phyloP scores from a whole-genome alignment of 2,113 vertebrate species.

The Chinchilla lanigera region DNA sequence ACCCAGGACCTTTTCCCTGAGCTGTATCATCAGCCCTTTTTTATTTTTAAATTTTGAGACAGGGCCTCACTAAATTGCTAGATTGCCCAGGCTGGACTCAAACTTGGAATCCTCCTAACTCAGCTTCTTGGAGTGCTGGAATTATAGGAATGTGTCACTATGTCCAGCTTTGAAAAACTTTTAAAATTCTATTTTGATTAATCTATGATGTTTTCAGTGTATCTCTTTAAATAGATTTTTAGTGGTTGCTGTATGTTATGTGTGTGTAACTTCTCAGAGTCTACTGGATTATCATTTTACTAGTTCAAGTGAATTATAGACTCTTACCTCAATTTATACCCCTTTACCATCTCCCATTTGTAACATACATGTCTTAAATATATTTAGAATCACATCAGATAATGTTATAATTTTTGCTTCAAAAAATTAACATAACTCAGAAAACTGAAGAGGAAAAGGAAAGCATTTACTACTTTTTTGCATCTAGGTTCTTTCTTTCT shows the following conservation, averaged over 20 bases:
- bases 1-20: background rate
- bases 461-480: background rate
- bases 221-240: background rate
- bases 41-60: background rate
- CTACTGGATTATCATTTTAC: background rate
- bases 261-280: background rate
- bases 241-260: background rate
- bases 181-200: background rate
- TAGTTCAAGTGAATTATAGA: background rate
- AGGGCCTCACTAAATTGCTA: background rate
- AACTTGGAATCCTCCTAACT: background rate
- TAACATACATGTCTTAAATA: background rate
- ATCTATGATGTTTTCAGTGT: background rate
- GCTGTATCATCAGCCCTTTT: background rate
- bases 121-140: background rate
- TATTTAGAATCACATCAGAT: background rate
- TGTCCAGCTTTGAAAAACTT: background rate
- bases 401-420: background rate
- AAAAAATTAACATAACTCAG: background rate
- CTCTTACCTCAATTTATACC: background rate
- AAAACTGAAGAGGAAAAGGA: background rate
- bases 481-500: background rate
- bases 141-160: background rate
- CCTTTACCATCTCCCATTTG: background rate
- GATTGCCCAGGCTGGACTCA: background rate